Conservation (phyloP, 2,113 vertebrate species). For the Gymnocephalus cernua region DNA sequence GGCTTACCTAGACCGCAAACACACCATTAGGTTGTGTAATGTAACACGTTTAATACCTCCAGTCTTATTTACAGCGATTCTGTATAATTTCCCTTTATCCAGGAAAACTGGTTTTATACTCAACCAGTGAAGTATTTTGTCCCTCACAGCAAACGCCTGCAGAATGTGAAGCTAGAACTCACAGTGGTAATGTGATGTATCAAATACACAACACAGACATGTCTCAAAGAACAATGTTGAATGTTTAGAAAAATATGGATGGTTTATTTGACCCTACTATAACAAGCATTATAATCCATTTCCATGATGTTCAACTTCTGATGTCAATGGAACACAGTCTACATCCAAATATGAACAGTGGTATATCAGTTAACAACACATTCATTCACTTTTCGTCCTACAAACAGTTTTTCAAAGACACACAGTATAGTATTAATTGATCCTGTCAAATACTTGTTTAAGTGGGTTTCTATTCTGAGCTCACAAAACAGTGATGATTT, state of each 20-base stretch:
- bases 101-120: background rate
- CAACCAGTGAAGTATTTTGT: background rate
- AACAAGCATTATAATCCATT: slow-evolving; percentile 81
- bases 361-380: slow-evolving; percentile 76
- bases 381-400: slow-evolving; percentile 79
- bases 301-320: slow-evolving; percentile 67
- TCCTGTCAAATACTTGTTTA: slow-evolving; percentile 81
- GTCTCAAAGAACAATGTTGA: slow-evolving; percentile 20
- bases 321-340: slow-evolving; percentile 83
- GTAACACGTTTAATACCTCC: background rate
- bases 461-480: slow-evolving; percentile 84
- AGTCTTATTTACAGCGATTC: background rate
- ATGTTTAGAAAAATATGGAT: slow-evolving; percentile 87
- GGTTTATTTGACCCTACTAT: slow-evolving; percentile 85
- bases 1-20: background rate
- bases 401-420: slow-evolving; percentile 81
- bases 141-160: background rate
- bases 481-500: slow-evolving; percentile 81
- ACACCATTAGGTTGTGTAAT: background rate
- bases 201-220: slow-evolving; percentile 47
- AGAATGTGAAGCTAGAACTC: background rate
- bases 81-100: background rate
- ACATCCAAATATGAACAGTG: slow-evolving; percentile 84
- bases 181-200: background rate
- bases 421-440: slow-evolving; percentile 78